Evolutionary conservation across 2,113 vertebrate genomes (phyloP).

Genomic region (Colinus virginianus): DNA sequence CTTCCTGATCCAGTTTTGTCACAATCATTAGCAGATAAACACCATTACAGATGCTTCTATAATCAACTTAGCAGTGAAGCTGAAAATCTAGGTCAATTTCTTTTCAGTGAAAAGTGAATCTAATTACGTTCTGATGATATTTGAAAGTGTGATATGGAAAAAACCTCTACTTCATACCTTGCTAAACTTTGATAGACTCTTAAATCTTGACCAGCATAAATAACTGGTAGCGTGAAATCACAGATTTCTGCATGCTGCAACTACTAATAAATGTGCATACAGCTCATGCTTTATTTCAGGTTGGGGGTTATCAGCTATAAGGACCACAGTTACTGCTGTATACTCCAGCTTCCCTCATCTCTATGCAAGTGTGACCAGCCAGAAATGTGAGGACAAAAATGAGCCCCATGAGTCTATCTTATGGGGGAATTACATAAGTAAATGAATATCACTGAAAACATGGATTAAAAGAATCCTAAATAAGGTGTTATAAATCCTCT

Average conservation of each 20-base stretch:
- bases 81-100: conserved; percentile 67
- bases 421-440: background rate
- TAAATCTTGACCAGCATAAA: conserved; percentile 30
- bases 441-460: background rate
- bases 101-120: conserved; percentile 42
- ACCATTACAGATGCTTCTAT: conserved; percentile 9
- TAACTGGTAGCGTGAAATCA: conserved; percentile 11
- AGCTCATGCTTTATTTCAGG: background rate
- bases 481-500: background rate
- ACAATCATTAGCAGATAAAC: conserved; percentile 31
- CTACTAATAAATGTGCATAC: background rate
- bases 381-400: background rate
- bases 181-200: background rate
- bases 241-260: background rate
- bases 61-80: background rate
- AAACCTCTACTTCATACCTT: background rate
- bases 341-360: background rate
- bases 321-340: background rate
- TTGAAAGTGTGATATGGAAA: background rate
- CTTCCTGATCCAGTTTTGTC: conserved; percentile 10
- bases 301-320: background rate
- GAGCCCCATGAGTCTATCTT: background rate
- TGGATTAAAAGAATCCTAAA: background rate
- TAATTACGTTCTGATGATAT: conserved; percentile 48
- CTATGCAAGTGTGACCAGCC: background rate